These are phyloP conservation scores for Drosophila quinaria DNA, from an alignment of 2,888 invertebrate genomes.

Conservation along the genomic window DNA sequence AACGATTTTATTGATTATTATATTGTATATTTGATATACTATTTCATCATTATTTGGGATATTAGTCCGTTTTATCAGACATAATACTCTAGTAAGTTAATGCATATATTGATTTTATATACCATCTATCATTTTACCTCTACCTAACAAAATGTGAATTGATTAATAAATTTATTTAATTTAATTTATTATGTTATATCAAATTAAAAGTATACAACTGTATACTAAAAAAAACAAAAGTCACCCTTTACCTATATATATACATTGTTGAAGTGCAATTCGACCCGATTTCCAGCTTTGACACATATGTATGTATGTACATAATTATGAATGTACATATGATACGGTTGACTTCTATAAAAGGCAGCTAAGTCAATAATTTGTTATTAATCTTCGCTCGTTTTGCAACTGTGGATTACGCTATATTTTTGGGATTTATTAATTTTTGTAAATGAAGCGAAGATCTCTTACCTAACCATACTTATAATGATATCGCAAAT, in stretches of 20 bases:
- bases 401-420: background rate
- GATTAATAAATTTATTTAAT: no score
- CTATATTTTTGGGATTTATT: background rate
- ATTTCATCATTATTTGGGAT: background rate
- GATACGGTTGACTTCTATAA: background rate
- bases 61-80: no score
- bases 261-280: background rate
- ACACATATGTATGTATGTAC: background rate
- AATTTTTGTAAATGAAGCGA: background rate
- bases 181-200: no score
- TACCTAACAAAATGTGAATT: no score
- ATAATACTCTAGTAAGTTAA: no score
- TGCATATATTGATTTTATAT: no score
- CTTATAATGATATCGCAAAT: conserved; percentile 78
- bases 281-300: background rate
- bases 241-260: background rate
- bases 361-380: background rate
- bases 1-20: no score
- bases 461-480: background rate
- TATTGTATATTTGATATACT: no score
- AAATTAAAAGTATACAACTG: background rate
- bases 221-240: background rate
- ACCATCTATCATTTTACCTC: no score
- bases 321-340: background rate
- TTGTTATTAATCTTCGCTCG: background rate